phyloP scores from a whole-genome alignment of 2,888 invertebrate species.

The Cantharis rufa region DNA sequence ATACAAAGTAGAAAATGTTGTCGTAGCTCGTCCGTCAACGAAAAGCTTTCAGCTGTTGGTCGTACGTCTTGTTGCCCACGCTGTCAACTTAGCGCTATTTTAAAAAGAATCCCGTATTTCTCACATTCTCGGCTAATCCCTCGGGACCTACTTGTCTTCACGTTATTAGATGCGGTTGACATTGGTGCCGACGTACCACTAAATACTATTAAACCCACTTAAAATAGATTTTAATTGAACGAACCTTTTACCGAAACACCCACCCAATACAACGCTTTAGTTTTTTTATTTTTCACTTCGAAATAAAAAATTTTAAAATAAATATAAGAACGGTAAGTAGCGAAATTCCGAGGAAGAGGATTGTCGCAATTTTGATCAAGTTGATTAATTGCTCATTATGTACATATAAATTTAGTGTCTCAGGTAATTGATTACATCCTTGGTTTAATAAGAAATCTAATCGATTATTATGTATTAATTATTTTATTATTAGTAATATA shows the following conservation, averaged over 20 bases:
- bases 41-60: slow-evolving; percentile 40
- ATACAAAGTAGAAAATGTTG: slow-evolving; percentile 31
- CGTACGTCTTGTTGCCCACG: slow-evolving; percentile 43
- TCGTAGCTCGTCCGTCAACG: slow-evolving; percentile 27
- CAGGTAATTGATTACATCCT: background rate
- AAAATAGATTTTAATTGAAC: slow-evolving; percentile 3
- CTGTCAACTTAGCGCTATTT: slow-evolving; percentile 42
- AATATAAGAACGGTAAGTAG: background rate
- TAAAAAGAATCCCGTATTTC: slow-evolving; percentile 36
- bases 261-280: background rate
- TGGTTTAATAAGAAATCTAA: background rate
- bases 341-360: background rate
- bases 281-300: background rate
- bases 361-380: background rate
- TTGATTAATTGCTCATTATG: background rate
- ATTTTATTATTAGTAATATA: background rate
- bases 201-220: slow-evolving; percentile 22
- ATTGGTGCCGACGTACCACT: slow-evolving; percentile 28
- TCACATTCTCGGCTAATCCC: slow-evolving; percentile 44
- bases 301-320: background rate
- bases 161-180: slow-evolving; percentile 38
- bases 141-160: slow-evolving; percentile 44
- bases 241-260: background rate
- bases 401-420: background rate
- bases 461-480: background rate